Evolutionary conservation across 2,888 invertebrate genomes (phyloP), one percentile per base, ranked within the genome.

Genomic region (Caenorhabditis angaria): DNA sequence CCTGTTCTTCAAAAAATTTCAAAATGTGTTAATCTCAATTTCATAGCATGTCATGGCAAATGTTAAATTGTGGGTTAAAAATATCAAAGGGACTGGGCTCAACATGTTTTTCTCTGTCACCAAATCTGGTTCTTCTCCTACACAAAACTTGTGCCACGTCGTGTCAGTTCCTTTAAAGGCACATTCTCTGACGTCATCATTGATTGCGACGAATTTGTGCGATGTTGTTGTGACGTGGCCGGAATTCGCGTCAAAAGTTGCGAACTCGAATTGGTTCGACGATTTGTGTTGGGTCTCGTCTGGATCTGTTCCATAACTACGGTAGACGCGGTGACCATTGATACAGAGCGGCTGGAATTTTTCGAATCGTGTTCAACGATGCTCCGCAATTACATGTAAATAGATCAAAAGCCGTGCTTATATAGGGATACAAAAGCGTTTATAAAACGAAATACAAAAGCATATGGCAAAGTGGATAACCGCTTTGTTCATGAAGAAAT

Each of bases 101-200:
- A n/a, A n/a, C n/a, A n/a, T n/a, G n/a, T n/a, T n/a, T n/a, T n/a
- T n/a, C n/a, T n/a, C n/a, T n/a, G n/a, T n/a, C n/a, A n/a, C n/a
- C n/a, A n/a, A n/a, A n/a, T n/a, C n/a, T n/a, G n/a, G n/a, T n/a
- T n/a, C n/a, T n/a, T n/a, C n/a, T 32, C 32, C 32, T 48, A 70
- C 48, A 71, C 71, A 63, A 67, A 72, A 67, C 72, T 72, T 6
- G 67, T 72, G 18, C 72, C 72, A 18, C 72, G 57, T 20, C 72
- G 57, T 41, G 41, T 41, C 50, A 72, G 68, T 59, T 72, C 72
- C 35, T 68, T 67, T 32, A 72, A 47, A 12, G 72, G 72, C 63
- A 68, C 64, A 29, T 61, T 47, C 35, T 72, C 67, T 14, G 61
- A 61, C 35, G 20, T 51, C 32, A 71, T 57, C 66, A 68, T 68